A percentile compares a stretch with the other conserved stretches of the same genome.
phyloP scores from a whole-genome alignment of 2,888 invertebrate genomes.

The Endomychus coccineus region DNA sequence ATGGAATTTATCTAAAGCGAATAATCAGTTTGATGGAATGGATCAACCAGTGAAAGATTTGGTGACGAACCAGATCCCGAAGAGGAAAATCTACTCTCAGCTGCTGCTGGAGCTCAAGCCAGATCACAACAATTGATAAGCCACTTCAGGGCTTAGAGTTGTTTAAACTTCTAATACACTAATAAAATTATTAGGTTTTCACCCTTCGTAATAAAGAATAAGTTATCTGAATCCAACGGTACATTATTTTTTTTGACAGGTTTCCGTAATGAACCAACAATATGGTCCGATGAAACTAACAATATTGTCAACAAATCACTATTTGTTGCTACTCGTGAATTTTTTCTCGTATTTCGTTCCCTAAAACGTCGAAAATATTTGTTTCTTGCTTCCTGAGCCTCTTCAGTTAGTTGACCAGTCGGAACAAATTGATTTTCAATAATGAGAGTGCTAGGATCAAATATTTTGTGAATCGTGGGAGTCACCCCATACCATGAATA shows the following conservation, averaged over 20 bases:
- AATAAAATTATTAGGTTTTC: too few relatives aligned
- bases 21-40: too few relatives aligned
- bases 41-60: too few relatives aligned
- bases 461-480: constrained; percentile 17
- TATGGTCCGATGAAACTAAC: constrained; percentile 25
- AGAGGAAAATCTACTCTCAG: too few relatives aligned
- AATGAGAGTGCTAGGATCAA: constrained; percentile 23
- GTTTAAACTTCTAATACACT: too few relatives aligned
- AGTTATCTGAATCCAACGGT: constrained; percentile 6
- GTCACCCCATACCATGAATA: constrained; percentile 29
- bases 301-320: constrained; percentile 24
- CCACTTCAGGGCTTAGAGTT: too few relatives aligned
- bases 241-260: constrained; percentile 4
- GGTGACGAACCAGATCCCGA: too few relatives aligned
- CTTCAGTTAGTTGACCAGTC: constrained; percentile 24
- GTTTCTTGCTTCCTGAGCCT: constrained; percentile 27
- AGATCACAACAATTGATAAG: neutral
- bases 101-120: neutral
- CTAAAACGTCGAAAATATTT: constrained; percentile 26
- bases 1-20: neutral
- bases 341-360: constrained; percentile 22
- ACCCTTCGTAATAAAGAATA: too few relatives aligned
- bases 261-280: constrained; percentile 18
- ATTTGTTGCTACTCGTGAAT: constrained; percentile 21
- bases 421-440: constrained; percentile 26